phyloP scores from a whole-genome alignment of 2,797 vertebrate genomes.

The Falco concolor region DNA sequence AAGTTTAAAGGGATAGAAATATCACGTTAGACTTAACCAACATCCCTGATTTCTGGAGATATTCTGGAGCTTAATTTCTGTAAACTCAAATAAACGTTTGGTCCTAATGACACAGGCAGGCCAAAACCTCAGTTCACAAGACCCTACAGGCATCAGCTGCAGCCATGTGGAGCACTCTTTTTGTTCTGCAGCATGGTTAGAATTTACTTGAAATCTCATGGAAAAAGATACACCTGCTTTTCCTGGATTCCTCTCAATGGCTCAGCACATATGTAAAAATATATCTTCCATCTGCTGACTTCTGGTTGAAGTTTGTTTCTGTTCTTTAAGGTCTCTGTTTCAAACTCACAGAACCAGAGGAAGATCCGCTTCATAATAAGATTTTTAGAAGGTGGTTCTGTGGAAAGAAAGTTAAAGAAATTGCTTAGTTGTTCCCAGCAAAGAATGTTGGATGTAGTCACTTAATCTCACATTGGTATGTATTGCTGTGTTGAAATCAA shows the following conservation, averaged over 20 bases:
- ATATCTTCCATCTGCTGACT: neutral
- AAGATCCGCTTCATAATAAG: neutral
- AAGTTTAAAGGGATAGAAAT: neutral
- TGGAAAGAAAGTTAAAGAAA: neutral
- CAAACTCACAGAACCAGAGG: neutral
- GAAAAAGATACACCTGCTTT: constrained; percentile 34
- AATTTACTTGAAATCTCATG: neutral
- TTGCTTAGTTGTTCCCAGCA: neutral
- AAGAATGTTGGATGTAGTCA: neutral
- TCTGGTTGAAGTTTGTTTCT: neutral
- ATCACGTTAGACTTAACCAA: neutral
- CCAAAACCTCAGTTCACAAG: neutral
- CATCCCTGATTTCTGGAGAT: neutral
- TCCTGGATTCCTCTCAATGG: neutral
- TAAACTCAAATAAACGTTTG: neutral
- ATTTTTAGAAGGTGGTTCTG: neutral
- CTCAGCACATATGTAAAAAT: neutral
- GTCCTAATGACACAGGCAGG: neutral
- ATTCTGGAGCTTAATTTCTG: neutral
- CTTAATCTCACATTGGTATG: neutral
- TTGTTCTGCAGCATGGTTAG: neutral
- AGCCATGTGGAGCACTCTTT: neutral
- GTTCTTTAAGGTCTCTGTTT: neutral
- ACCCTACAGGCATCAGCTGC: neutral
- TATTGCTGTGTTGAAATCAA: neutral